Evolutionary conservation across 2,797 vertebrate genomes (phyloP).

Genomic region (Anas bahamensis): DNA sequence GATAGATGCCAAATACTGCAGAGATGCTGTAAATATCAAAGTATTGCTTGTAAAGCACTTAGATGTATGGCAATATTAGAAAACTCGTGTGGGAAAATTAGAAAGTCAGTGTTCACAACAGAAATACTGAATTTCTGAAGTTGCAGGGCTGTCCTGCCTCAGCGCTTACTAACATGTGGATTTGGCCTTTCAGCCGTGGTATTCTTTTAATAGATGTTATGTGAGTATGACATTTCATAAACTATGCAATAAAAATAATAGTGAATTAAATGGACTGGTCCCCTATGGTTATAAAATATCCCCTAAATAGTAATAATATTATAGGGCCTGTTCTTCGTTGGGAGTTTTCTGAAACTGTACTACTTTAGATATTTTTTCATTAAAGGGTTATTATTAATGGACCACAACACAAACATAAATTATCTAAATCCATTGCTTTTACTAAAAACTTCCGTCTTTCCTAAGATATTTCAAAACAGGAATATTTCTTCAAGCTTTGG

Average conservation of each 20-base stretch:
- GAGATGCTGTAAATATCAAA: neutral
- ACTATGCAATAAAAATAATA: neutral
- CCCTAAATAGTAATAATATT: neutral
- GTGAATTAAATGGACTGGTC: neutral
- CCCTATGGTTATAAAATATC: neutral
- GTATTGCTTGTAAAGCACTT: neutral
- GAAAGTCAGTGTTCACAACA: neutral
- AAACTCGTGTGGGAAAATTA: neutral
- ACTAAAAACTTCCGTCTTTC: neutral
- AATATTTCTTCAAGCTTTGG: constrained; percentile 36
- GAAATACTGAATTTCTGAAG: neutral
- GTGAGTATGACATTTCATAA: neutral
- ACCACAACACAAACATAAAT: neutral
- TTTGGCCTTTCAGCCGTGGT: neutral
- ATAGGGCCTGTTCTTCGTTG: neutral
- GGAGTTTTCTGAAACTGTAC: neutral
- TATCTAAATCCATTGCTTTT: neutral
- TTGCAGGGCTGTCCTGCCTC: neutral
- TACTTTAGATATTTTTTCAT: neutral
- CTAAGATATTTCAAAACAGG: neutral
- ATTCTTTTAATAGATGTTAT: neutral
- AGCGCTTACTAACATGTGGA: neutral
- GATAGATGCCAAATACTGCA: neutral
- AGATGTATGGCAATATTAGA: neutral
- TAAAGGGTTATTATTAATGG: neutral